phyloP scores from a whole-genome alignment of 2,113 vertebrate genomes.

The Fregata magnificens region DNA sequence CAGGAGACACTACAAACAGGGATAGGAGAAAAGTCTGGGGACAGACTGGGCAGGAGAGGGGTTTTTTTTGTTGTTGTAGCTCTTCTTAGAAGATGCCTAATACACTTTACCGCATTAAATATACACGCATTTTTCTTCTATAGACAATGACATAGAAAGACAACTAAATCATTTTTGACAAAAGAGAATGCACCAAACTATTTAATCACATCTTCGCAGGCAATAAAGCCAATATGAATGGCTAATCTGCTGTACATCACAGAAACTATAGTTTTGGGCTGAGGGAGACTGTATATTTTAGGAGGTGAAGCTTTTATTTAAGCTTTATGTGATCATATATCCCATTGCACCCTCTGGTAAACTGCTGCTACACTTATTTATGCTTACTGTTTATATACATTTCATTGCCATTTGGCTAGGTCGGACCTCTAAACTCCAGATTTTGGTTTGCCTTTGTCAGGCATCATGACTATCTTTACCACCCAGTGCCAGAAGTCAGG shows the following conservation, averaged over 20 bases:
- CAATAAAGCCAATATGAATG: background rate
- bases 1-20: background rate
- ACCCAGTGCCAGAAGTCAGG: background rate
- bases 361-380: background rate
- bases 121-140: background rate
- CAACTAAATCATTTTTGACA: background rate
- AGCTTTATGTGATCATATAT: background rate
- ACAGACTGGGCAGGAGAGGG: background rate
- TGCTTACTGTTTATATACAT: background rate
- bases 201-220: conserved; percentile 11
- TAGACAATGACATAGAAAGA: conserved; percentile 39
- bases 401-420: background rate
- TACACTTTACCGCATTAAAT: background rate
- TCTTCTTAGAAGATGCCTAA: background rate
- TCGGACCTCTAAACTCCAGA: background rate
- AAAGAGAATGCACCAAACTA: conserved; percentile 1
- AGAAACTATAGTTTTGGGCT: background rate
- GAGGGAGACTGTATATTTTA: background rate
- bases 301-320: background rate
- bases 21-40: background rate
- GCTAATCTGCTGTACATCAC: background rate
- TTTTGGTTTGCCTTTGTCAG: background rate
- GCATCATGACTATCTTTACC: accelerated
- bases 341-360: background rate
- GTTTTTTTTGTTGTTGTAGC: background rate